Evolutionary conservation across 2,797 vertebrate species (phyloP), one percentile per base, ranked within the genome.

Genomic region (Trematomus bernacchii): DNA sequence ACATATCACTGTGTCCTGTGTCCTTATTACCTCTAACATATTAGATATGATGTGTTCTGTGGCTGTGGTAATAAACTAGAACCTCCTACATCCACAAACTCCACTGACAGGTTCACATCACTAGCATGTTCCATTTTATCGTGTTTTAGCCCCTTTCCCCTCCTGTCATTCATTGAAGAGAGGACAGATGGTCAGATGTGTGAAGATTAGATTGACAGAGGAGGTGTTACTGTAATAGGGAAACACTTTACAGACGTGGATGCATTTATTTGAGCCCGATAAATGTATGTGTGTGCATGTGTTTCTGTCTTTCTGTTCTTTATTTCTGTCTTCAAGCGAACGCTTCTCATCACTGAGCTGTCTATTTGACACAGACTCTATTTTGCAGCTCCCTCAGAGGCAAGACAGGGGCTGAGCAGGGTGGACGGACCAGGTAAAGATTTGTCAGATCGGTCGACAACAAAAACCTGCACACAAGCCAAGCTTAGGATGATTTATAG

Each of bases 401-500:
- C 77, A 50, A 82, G 69, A 82, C 77, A 54, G 80, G 85, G 76
- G 77, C 74, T 53, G 71, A 77, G 77, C 79, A 53, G 89, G 89
- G 83, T 82, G 65, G 62, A 77, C 62, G 86, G 89, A 92, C 86
- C 85, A 85, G 83, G 90, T 89, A 90, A 90, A 94, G 91, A 95
- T 95, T 94, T 95, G 95, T 95, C 94, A 94, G 85, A 90, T 82
- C 51, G 89, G 85, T 82, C 71, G 71, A 85, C 84, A 85, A 86
- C 76, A 80, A 90, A 92, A 91, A 85, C 66, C 85, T 81, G 82
- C 80, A 71, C 90, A 79, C 89, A 79, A 80, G 53, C 90, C 30
- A 66, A 88, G 94, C 88, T 93, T 90, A 83, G 88, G 83, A 94
- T 96, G 95, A 96, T 96, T 96, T 96, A 96, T 96, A 93, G 94